Base-by-base conservation (phyloP, 2,797 vertebrate species). In the Coilia nasus region DNA sequence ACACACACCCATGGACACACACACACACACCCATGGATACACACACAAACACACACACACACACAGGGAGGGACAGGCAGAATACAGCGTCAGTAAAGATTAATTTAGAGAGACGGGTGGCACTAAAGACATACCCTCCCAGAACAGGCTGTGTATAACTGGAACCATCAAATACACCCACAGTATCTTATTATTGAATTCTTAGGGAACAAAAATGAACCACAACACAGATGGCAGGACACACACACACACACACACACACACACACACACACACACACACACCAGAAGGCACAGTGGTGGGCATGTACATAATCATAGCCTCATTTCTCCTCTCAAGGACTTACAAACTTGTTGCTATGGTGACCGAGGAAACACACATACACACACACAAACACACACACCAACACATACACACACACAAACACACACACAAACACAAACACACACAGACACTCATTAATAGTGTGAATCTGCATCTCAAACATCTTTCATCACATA, bases 301-400 rank as follows among this genome's bases (percentile, higher is more conserved):
- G 71, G 35, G 35, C 71, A 78, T 78, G 71, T 17, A 78, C 41
- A 78, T 78, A 78, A 78, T 78, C 71, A 78, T 78, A 78, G 71
- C 71, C 31, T 78, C 31, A 6, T 19, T 78, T 78, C 35, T 6
- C 31, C 35, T 28, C 28, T 75, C 67, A 75, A 75, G 67, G 71
- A 78, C 35, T 78, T 78, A 41, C 31, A 44, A 78, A 78, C 71
- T 0, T 78, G 71, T 78, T 78, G 71, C 71, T 44, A 78, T 78
- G 71, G 19, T 35, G 35, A 78, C 35, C 31, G 19, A 44, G 15
- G 17, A 35, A 41, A 78, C 71, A 54, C 50, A 54, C 50, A 54
- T 7, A 54, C 50, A 54, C 50, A 9, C 2, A 14, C 50, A 54
- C 50, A 54, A 9, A 54, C 50, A 54, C 50, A 54, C 50, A 54